Percentiles rank a stretch among this genome's conserved stretches.
phyloP scores from a whole-genome alignment of 2,888 invertebrate species.

The Thyatira batis region DNA sequence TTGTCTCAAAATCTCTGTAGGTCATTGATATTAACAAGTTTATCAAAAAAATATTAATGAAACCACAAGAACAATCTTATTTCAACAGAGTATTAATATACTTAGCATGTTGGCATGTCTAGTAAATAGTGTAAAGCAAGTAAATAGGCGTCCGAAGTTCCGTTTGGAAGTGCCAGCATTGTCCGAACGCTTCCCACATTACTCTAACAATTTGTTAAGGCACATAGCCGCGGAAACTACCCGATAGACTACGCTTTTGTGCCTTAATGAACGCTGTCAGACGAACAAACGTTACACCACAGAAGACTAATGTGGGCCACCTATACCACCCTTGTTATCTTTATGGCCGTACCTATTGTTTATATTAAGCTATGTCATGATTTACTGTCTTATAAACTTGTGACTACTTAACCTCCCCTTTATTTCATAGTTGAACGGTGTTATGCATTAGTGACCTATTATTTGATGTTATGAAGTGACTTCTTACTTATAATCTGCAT shows the following conservation, averaged over 20 bases:
- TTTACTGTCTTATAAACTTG: conserved; percentile 37
- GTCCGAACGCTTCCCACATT: conserved; percentile 57
- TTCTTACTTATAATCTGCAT: too few relatives aligned
- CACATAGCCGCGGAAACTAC: conserved; percentile 63
- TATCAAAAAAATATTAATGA: too few relatives aligned
- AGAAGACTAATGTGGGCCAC: conserved; percentile 65
- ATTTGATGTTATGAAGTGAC: neutral
- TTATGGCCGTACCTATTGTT: conserved; percentile 61
- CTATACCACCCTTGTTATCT: conserved; percentile 65
- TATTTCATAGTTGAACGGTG: conserved; percentile 13
- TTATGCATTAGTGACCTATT: conserved; percentile 10
- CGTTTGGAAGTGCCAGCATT: conserved; percentile 39
- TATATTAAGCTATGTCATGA: conserved; percentile 59
- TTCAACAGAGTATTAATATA: conserved; percentile 27
- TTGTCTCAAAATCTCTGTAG: too few relatives aligned
- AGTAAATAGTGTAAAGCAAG: conserved; percentile 17
- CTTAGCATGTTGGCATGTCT: conserved; percentile 20
- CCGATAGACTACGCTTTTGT: conserved; percentile 74
- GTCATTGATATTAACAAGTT: too few relatives aligned
- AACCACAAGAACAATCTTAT: conserved; percentile 11
- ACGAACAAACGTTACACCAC: conserved; percentile 61
- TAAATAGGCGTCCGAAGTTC: conserved; percentile 38
- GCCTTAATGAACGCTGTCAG: conserved; percentile 74
- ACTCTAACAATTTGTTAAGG: conserved; percentile 68
- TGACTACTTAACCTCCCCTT: conserved; percentile 16